Conservation (phyloP, 2,888 invertebrate species). For the Diaphora mendica region DNA sequence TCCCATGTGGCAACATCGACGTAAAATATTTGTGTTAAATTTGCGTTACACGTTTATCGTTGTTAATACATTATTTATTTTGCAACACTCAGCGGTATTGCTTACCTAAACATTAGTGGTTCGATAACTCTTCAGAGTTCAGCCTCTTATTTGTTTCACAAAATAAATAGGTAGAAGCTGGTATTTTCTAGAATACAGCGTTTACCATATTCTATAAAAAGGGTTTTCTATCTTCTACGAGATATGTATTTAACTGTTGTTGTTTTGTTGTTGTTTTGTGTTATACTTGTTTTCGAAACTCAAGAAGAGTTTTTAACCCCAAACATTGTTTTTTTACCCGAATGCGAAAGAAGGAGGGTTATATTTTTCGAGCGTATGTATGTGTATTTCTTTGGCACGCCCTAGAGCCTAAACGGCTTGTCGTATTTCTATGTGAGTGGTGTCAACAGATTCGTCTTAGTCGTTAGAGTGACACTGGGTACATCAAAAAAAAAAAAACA, state of each 20-base stretch:
- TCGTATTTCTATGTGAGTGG: too few species aligned
- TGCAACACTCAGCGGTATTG: conserved; percentile 1
- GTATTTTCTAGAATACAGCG: not conserved
- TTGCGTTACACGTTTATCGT: not conserved
- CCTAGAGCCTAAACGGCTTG: too few species aligned
- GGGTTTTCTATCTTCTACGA: not conserved
- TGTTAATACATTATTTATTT: conserved; percentile 1
- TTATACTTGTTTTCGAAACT: not conserved
- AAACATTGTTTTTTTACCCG: too few species aligned
- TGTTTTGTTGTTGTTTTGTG: too few species aligned
- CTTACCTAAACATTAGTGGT: not conserved
- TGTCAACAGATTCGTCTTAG: too few species aligned
- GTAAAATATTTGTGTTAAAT: not conserved
- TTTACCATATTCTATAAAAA: not conserved
- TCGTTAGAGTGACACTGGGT: too few species aligned
- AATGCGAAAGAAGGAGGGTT: too few species aligned
- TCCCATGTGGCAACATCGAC: conserved; percentile 3
- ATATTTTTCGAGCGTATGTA: too few species aligned
- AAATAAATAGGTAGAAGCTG: not conserved
- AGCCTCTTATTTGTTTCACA: not conserved
- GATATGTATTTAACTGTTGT: too few species aligned
- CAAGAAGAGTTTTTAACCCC: too few species aligned
- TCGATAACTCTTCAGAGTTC: not conserved
- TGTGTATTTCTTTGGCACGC: too few species aligned
- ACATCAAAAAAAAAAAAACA: too few species aligned